Evolutionary conservation across 2,888 invertebrate species (phyloP).

Genomic region (Nasonovia ribisnigri): DNA sequence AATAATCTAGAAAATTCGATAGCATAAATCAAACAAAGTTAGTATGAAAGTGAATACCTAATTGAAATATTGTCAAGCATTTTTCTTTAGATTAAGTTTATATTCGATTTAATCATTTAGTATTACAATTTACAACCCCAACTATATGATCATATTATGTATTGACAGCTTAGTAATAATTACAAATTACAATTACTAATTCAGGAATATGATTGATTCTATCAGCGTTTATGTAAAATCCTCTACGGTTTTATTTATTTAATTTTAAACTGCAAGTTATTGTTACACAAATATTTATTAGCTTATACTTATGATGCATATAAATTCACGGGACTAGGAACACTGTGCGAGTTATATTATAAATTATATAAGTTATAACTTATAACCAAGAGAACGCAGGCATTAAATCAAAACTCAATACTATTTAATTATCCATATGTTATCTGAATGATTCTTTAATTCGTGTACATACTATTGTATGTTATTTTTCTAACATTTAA

Average conservation of each 20-base stretch:
- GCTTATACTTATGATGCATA: not conserved
- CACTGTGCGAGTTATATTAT: not conserved
- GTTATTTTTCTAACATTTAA: not conserved
- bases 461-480: not conserved
- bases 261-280: not conserved
- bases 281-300: not conserved
- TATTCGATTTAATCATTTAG: slow-evolving; percentile 5
- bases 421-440: not conserved
- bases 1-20: not conserved
- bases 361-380: not conserved
- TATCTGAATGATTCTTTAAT: not conserved
- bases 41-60: not conserved
- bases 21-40: not conserved
- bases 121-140: no score
- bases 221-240: no score
- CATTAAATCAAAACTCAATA: not conserved
- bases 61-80: not conserved
- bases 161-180: no score
- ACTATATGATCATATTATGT: no score
- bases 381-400: not conserved
- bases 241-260: not conserved
- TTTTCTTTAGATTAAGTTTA: not conserved
- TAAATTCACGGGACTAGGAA: not conserved
- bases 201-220: no score
- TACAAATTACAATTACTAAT: no score